Base-by-base conservation (phyloP, 2,113 vertebrate species). In the Microtus richardsoni region DNA sequence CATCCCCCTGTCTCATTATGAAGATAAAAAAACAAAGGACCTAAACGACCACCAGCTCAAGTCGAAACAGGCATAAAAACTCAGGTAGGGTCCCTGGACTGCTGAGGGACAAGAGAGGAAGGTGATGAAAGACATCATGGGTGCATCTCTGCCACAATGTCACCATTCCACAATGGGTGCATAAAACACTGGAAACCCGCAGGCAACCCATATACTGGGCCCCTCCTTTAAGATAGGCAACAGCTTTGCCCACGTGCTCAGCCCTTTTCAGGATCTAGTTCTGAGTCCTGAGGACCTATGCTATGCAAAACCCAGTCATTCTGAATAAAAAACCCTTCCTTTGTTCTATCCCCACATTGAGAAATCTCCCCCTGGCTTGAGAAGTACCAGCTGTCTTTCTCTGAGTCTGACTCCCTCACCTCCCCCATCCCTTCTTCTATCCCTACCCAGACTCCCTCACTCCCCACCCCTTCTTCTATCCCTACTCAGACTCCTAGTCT, bases 11-110 rank as follows among this genome's bases (percentile, higher is more conserved):
- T 39, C 39, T 49, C 22, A 4, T 90, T 54, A 44, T 58, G 36
- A 54, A 89, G 93, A 49, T 30, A 47, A 94, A 87, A 92, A 73
- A 71, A 91, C 73, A 47, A 41, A 62, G 22, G 22, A 71, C 36
- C 91, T 95, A 82, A 89, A 30, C 36, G 64, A 39, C 39, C 39
- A 36, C 28, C 41, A 22, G 41, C 33, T 71, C 78, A 95, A 71
- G 88, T 78, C 47, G 26, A 92, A 89, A 70, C 62, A 49, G 33
- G 58, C 36, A 2, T 44, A 74, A 75, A 49, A 64, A 84, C 22
- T 60, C 21, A 71, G 54, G 33, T 4, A 70, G 66, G 68, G 41
- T 84, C 52, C 44, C 88, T 86, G 68, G 74, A 49, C 26, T 60
- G 26, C 74, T 30, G 8, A 2, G 68, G 68, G 10, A 74, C 22